Evolutionary conservation across 2,113 vertebrate genomes (phyloP).

Genomic region (Pseudopodoces humilis): DNA sequence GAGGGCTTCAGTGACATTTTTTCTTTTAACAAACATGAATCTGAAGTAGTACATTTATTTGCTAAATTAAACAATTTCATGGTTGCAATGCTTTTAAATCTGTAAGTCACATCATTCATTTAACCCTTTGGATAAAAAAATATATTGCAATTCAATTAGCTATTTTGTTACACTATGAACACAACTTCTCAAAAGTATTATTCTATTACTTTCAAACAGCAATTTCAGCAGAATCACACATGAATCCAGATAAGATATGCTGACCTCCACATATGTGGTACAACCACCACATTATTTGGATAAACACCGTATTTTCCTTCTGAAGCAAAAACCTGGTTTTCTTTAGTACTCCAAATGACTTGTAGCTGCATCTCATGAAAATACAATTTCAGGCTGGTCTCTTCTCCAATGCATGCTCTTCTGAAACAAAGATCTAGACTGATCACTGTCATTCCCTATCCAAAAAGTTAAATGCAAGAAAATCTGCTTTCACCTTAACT

Average conservation of each 20-base stretch:
- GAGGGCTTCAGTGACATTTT: slow-evolving; percentile 62
- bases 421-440: slow-evolving; percentile 28
- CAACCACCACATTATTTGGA: neutral
- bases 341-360: slow-evolving; percentile 61
- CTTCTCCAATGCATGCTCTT: neutral
- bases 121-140: slow-evolving; percentile 76
- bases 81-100: slow-evolving; percentile 63
- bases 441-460: slow-evolving; percentile 29
- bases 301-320: neutral
- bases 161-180: slow-evolving; percentile 54
- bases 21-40: slow-evolving; percentile 57
- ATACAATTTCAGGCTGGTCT: neutral
- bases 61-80: slow-evolving; percentile 71
- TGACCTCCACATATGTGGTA: slow-evolving; percentile 1
- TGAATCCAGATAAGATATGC: slow-evolving; percentile 28
- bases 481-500: slow-evolving; percentile 29
- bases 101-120: slow-evolving; percentile 71
- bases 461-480: slow-evolving; percentile 31
- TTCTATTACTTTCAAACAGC: slow-evolving; percentile 52
- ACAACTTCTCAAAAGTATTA: slow-evolving; percentile 40
- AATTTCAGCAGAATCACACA: slow-evolving; percentile 43
- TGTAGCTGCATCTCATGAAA: slow-evolving; percentile 55
- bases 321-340: slow-evolving; percentile 28
- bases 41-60: slow-evolving; percentile 54
- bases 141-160: slow-evolving; percentile 61